Evolutionary conservation across 2,113 vertebrate genomes (phyloP), one percentile per base, ranked within the genome.

Genomic region (Chloebia gouldiae): DNA sequence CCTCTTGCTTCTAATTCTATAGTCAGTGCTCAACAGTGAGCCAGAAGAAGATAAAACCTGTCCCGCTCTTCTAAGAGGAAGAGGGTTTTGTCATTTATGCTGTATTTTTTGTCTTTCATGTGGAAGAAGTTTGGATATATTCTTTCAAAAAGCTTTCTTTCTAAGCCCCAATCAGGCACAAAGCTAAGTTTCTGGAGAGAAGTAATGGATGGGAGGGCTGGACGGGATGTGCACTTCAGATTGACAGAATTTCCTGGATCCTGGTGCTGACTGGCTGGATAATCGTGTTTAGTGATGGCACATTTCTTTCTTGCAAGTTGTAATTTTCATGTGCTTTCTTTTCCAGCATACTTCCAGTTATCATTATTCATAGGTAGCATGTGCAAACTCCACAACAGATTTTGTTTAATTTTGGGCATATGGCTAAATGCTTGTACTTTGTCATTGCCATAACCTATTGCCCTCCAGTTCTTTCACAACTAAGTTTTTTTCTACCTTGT

Each of bases 211-310:
- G 1, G 61, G 50, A 63, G 15, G 33, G 10, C 53, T 57, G 37
- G 37, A 63, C 13, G 23, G 6, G 12, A 8, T 27, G 4, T 31
- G 11, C 9, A 3, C 27, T 72, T 59, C 0, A 1, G 11, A 27
- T 50, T 64, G 61, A 40, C 31, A 35, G 14, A 39, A 18, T 37
- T 63, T 60, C 39, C 28, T 83, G 76, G 39, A 27, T 37, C 2
- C 19, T 80, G 50, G 6, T 2, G 6, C 20, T 84, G 22, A 3
- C 33, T 88, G 40, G 27, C 37, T 75, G 23, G 40, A 18, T 81
- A 78, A 59, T 86, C 9, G 2, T 13, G 11, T 83, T 66, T 61
- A 9, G 21, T 33, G 33, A 73, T 65, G 40, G 24, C 27, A 47
- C 3, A 3, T 44, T 51, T 73, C 68, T 66, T 61, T 54, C 35